Base-by-base conservation (phyloP, 2,888 invertebrate species). In the Panopea generosa region DNA sequence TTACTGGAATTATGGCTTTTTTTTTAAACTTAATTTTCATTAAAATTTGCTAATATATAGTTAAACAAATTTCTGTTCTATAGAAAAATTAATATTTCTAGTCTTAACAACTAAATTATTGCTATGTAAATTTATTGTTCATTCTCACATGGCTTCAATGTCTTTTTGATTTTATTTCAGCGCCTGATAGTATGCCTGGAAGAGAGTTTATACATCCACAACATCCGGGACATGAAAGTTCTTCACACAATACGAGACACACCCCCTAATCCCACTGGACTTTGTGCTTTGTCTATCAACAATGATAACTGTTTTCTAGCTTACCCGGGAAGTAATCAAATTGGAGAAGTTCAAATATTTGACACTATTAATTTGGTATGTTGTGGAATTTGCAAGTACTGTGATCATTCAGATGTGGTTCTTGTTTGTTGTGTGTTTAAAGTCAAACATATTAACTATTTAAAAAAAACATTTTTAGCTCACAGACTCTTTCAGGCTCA, bases 211-310 rank as follows among this genome's bases (percentile, higher is more conserved):
- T 98, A 98, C 93, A 98, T 99, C 92, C 99, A 99, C 94, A 99
- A 98, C 94, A 98, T 99, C 90, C 96, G 92, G 18, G 98, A 99
- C 93, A 98, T 99, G 98, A 98, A 97, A 94, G 97, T 99, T 84
- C 94, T 99, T 90, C 99, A 99, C 94, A 98, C 98, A 74, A 99
- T 99, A 92, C 95, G 98, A 88, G 99, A 99, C 93, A 99, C 99
- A 77, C 99, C 99, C 79, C 96, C 97, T 77, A 99, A 99, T 94
- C 96, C 96, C 68, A 95, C 95, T 89, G 99, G 99, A 22, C 94
- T 99, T 83, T 97, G 97, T 94, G 97, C 98, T 72, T 95, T 99
- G 62, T 97, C 98, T 75, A 95, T 96, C 63, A 95, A 96, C 93
- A 96, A 96, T 85, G 98, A 98, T 81, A 96, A 96, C 94, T 98